Percentiles rank a stretch among this genome's conserved stretches.
These are phyloP conservation scores for Pandemis heparana DNA, from an alignment of 2,888 invertebrate species.

Conservation along the genomic window DNA sequence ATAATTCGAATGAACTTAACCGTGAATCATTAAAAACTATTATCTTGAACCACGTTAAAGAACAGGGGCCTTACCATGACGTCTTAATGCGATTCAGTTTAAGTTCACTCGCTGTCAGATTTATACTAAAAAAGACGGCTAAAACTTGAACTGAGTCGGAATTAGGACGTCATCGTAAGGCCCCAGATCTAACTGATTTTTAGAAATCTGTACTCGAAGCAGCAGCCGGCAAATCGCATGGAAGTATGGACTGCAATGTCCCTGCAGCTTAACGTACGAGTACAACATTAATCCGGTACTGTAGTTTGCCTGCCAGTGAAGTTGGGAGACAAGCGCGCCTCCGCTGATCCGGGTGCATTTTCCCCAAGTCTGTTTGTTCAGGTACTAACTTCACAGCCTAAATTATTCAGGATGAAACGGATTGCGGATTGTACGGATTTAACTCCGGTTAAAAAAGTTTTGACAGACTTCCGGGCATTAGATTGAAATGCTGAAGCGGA, in stretches of 20 bases:
- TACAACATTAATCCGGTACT: conserved; percentile 38
- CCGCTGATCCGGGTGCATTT: conserved; percentile 19
- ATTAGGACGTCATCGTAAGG: too few relatives aligned
- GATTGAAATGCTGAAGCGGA: conserved; percentile 32
- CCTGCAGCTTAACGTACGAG: conserved; percentile 16
- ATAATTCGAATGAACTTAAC: too few relatives aligned
- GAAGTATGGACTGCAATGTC: not conserved
- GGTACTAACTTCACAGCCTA: conserved; percentile 56
- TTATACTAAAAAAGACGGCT: too few relatives aligned
- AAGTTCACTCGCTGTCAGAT: too few relatives aligned
- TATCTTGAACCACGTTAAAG: too few relatives aligned
- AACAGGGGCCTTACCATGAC: too few relatives aligned
- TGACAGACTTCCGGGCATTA: conserved; percentile 43
- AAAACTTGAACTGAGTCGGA: too few relatives aligned
- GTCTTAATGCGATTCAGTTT: too few relatives aligned
- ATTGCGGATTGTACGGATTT: conserved; percentile 50
- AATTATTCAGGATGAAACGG: conserved; percentile 59
- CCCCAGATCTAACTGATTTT: not conserved
- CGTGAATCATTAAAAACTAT: too few relatives aligned
- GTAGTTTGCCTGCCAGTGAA: conserved; percentile 27
- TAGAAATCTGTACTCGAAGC: not conserved
- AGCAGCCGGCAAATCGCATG: not conserved
- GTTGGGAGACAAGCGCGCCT: conserved; percentile 44
- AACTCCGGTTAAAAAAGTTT: conserved; percentile 47
- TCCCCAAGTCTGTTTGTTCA: conserved; percentile 56